These are phyloP conservation scores for Pycnomerus fuliginosus DNA, from an alignment of 2,888 invertebrate species.

Conservation along the genomic window DNA sequence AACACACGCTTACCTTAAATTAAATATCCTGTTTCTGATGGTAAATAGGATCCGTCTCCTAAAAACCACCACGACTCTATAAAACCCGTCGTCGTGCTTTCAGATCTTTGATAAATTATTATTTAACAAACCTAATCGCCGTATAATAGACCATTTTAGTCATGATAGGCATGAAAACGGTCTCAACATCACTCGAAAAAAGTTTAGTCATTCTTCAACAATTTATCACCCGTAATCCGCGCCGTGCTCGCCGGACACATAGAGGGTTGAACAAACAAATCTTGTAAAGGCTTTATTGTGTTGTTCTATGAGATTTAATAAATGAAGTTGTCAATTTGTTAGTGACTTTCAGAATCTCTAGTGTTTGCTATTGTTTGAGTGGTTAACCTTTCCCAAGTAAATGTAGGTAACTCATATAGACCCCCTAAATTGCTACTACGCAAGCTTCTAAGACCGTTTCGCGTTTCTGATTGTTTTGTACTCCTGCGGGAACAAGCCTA, in stretches of 20 bases:
- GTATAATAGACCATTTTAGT: conserved; percentile 33
- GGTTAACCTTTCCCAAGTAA: too few species aligned
- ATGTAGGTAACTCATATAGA: too few species aligned
- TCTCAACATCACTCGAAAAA: neutral
- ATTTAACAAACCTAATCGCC: conserved; percentile 41
- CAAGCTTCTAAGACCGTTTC: too few species aligned
- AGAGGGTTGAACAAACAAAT: neutral
- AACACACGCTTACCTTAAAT: too few species aligned
- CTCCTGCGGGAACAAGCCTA: neutral
- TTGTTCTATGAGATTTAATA: neutral
- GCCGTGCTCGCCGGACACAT: neutral
- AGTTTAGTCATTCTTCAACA: conserved; percentile 1
- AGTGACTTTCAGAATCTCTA: conserved; percentile 6
- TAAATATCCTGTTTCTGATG: too few species aligned
- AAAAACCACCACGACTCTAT: too few species aligned
- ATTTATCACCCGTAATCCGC: conserved; percentile 3
- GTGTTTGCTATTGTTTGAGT: conserved; percentile 29
- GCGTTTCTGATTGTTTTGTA: conserved; percentile 23
- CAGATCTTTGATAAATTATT: conserved; percentile 38
- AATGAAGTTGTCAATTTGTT: conserved; percentile 1
- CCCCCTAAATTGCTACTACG: too few species aligned
- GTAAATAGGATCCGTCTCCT: too few species aligned
- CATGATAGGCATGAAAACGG: conserved; percentile 1
- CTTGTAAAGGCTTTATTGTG: neutral
- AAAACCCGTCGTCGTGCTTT: conserved; percentile 1